Conservation (phyloP, 2,113 vertebrate species). For the Ibidorhyncha struthersii region DNA sequence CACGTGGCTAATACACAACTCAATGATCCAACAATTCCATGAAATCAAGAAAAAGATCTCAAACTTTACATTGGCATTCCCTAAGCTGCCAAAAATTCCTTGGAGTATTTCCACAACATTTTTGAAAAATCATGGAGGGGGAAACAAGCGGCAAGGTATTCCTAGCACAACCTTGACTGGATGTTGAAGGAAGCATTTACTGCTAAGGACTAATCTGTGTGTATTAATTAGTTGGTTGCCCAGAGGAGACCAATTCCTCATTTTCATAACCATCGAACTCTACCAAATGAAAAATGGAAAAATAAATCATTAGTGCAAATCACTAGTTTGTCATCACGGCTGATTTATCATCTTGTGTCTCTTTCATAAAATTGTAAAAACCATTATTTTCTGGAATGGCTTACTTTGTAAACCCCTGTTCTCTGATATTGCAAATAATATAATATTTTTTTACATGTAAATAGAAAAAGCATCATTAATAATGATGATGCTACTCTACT, state of each 20-base stretch:
- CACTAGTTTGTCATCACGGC: background rate
- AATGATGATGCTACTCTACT: background rate
- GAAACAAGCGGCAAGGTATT: background rate
- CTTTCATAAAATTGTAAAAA: background rate
- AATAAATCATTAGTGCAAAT: background rate
- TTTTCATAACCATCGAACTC: background rate
- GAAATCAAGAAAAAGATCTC: background rate
- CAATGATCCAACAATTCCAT: background rate
- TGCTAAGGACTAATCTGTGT: background rate
- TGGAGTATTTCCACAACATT: background rate
- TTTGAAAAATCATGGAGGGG: background rate
- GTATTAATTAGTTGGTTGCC: background rate
- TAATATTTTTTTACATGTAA: background rate
- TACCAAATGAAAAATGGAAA: background rate
- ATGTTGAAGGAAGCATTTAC: background rate
- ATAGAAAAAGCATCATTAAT: background rate
- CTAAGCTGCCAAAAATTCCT: background rate
- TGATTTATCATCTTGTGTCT: background rate
- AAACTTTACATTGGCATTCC: background rate
- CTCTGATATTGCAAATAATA: background rate
- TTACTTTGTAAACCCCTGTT: background rate
- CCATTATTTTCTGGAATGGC: background rate
- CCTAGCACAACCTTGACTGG: background rate
- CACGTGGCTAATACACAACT: rapidly evolving
- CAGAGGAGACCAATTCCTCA: background rate